These are phyloP conservation scores for Doryteuthis pealeii DNA, from an alignment of 1,140 invertebrate species.

Conservation along the genomic window DNA sequence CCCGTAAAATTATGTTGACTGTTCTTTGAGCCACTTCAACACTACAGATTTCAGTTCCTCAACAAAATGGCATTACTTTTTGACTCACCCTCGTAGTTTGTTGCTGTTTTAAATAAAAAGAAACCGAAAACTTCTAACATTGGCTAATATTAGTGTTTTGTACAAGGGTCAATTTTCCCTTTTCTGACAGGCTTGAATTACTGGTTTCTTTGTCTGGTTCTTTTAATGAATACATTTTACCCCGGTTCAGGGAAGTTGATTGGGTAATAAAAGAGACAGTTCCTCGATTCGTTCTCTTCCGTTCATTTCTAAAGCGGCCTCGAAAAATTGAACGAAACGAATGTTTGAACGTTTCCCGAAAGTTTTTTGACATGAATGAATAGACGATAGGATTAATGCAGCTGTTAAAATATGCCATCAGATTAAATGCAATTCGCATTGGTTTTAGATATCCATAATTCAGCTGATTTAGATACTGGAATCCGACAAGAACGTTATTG, in stretches of 20 bases:
- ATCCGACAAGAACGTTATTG: conserved; percentile 62
- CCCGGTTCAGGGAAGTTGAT: neutral
- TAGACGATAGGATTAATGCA: conserved; percentile 79
- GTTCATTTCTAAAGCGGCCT: neutral
- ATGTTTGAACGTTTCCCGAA: conserved; percentile 67
- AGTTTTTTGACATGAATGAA: conserved; percentile 79
- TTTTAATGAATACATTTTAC: neutral
- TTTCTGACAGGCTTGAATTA: neutral
- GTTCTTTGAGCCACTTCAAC: too few species aligned
- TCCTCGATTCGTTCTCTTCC: neutral
- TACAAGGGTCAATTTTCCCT: neutral
- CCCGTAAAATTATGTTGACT: too few species aligned
- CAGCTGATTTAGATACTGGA: conserved; percentile 62
- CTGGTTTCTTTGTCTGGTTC: neutral
- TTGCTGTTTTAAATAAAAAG: too few species aligned
- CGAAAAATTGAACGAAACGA: conserved; percentile 39
- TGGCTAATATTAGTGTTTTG: neutral
- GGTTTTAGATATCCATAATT: conserved; percentile 66
- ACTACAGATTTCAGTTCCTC: too few species aligned
- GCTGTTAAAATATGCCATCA: conserved; percentile 65
- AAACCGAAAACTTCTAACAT: too few species aligned
- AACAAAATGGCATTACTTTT: too few species aligned
- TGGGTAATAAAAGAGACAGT: neutral
- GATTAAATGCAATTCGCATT: conserved; percentile 68
- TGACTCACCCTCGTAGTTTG: too few species aligned